phyloP scores from a whole-genome alignment of 2,113 vertebrate species.

The Menura novaehollandiae region DNA sequence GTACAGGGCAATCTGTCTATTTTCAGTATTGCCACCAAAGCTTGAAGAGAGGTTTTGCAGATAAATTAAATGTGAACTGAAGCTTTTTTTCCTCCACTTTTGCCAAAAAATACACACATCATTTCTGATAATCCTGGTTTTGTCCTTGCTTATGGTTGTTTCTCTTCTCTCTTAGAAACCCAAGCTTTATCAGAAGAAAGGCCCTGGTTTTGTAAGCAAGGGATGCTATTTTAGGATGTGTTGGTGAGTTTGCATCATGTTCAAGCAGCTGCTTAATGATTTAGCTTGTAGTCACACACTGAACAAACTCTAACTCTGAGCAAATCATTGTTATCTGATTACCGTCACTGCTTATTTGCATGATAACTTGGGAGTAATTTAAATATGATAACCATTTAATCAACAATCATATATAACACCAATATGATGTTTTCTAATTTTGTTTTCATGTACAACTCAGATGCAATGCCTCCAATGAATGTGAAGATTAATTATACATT shows the following conservation, averaged over 20 bases:
- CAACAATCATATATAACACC: background rate
- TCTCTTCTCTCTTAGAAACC: background rate
- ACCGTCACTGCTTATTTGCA: background rate
- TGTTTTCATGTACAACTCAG: background rate
- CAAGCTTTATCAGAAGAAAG: background rate
- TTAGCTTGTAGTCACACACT: background rate
- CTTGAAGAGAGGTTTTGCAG: background rate
- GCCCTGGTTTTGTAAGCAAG: background rate
- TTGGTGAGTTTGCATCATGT: background rate
- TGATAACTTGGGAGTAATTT: background rate
- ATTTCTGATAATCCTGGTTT: background rate
- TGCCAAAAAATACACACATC: background rate
- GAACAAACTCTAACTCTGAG: background rate
- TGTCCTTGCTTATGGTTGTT: background rate
- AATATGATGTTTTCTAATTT: background rate
- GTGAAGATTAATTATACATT: slow-evolving; percentile 3
- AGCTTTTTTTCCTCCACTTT: fast-evolving
- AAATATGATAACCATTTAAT: background rate
- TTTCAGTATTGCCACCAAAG: background rate
- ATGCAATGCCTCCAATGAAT: background rate
- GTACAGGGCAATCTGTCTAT: background rate
- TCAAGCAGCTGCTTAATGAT: background rate
- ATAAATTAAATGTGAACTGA: background rate
- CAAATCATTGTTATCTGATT: slow-evolving; percentile 15
- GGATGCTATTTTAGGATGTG: background rate